These are phyloP conservation scores for Pterobdella sp. DNA, from an alignment of 2,888 invertebrate genomes.

Conservation along the genomic window DNA sequence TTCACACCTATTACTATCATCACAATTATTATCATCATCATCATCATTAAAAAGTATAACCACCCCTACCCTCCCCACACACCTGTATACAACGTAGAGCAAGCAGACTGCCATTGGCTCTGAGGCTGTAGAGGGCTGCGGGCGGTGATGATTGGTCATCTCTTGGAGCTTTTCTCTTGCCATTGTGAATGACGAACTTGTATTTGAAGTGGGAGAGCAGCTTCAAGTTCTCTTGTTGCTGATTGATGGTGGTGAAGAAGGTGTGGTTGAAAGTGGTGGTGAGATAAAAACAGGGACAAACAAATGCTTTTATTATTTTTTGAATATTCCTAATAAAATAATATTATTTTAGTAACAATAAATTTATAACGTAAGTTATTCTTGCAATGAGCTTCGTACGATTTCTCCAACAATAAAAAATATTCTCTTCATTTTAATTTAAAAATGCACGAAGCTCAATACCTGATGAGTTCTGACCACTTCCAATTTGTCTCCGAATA, in stretches of 20 bases:
- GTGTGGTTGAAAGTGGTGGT: too few relatives aligned
- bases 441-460: too few relatives aligned
- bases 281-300: too few relatives aligned
- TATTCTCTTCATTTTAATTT: too few relatives aligned
- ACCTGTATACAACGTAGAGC: slow-evolving; percentile 81
- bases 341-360: too few relatives aligned
- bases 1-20: too few relatives aligned
- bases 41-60: neutral
- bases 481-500: slow-evolving; percentile 82
- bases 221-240: slow-evolving; percentile 89
- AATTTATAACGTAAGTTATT: too few relatives aligned
- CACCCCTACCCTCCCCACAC: neutral
- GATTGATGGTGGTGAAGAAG: too few relatives aligned
- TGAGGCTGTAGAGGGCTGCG: slow-evolving; percentile 78
- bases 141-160: slow-evolving; percentile 42
- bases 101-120: slow-evolving; percentile 88
- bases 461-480: slow-evolving; percentile 85
- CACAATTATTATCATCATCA: slow-evolving; percentile 7
- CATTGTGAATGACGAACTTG: slow-evolving; percentile 75
- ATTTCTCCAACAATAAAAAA: too few relatives aligned
- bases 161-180: slow-evolving; percentile 42
- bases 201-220: slow-evolving; percentile 94
- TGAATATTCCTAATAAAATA: too few relatives aligned
- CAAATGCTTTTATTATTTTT: too few relatives aligned
- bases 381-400: too few relatives aligned